Conservation (phyloP, 2,797 vertebrate genomes). For the Macrochelys suwanniensis region DNA sequence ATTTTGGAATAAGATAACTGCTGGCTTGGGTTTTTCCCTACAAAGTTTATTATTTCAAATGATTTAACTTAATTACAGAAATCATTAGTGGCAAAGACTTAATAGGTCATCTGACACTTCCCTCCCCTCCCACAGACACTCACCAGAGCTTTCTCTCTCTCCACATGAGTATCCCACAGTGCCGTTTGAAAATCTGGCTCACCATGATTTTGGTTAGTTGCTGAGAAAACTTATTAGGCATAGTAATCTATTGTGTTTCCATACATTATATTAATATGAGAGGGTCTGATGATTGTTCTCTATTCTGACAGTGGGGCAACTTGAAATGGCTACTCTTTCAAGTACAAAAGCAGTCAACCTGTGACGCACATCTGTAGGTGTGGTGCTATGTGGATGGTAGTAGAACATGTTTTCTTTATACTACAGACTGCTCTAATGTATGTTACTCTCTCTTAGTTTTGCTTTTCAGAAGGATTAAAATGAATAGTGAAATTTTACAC, state of each 20-base stretch:
- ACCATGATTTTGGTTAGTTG: background rate
- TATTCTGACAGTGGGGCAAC: background rate
- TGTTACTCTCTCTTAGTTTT: background rate
- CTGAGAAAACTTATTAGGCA: background rate
- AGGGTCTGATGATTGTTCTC: background rate
- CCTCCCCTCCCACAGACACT: background rate
- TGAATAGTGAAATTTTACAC: background rate
- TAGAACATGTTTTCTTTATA: background rate
- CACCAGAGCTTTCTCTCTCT: background rate
- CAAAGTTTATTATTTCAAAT: background rate
- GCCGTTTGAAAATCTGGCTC: background rate
- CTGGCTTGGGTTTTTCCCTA: background rate
- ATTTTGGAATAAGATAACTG: background rate
- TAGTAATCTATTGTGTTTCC: background rate
- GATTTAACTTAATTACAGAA: background rate
- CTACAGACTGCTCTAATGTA: background rate
- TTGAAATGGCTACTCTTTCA: background rate
- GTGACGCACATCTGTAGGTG: background rate
- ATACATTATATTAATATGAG: background rate
- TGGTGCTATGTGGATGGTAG: fast-evolving
- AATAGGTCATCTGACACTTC: background rate
- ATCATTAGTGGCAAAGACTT: background rate
- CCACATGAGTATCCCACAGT: fast-evolving
- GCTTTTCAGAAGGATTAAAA: conserved; percentile 8
- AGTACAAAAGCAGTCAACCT: fast-evolving